phyloP scores from a whole-genome alignment of 2,113 vertebrate genomes.

The Plestiodon gilberti region DNA sequence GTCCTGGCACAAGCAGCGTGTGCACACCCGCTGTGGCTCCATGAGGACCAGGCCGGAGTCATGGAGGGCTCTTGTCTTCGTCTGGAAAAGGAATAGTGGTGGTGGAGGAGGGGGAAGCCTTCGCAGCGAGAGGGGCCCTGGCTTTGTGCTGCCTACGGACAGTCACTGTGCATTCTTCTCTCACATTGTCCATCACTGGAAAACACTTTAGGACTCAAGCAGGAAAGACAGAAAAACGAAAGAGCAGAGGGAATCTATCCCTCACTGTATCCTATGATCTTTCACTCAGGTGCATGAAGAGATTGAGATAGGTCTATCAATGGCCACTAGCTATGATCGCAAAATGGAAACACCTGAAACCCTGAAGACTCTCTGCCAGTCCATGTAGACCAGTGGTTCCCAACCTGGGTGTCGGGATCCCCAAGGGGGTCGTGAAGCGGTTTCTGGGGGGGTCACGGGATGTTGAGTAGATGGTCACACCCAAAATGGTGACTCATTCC shows the following conservation, averaged over 20 bases:
- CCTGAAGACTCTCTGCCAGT: too few relatives aligned
- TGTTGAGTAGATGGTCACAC: too few relatives aligned
- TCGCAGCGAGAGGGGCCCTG: neutral
- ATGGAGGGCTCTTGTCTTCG: neutral
- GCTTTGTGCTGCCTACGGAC: neutral
- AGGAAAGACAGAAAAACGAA: neutral
- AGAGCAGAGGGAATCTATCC: neutral
- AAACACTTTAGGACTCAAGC: neutral
- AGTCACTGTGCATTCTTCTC: neutral
- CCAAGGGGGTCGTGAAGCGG: too few relatives aligned
- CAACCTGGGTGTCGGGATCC: too few relatives aligned
- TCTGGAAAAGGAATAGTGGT: neutral
- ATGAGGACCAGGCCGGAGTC: neutral
- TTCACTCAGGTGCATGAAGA: neutral
- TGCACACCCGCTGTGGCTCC: neutral
- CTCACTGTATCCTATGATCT: neutral
- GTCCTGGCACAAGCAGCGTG: neutral
- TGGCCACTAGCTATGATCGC: neutral
- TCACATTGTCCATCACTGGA: too few relatives aligned
- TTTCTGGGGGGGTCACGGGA: too few relatives aligned
- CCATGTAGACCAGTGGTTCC: too few relatives aligned
- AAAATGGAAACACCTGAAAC: too few relatives aligned
- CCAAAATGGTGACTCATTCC: too few relatives aligned
- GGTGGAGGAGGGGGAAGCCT: neutral
- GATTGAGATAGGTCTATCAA: neutral